phyloP scores from a whole-genome alignment of 2,113 vertebrate species.

The Lophura nycthemera region DNA sequence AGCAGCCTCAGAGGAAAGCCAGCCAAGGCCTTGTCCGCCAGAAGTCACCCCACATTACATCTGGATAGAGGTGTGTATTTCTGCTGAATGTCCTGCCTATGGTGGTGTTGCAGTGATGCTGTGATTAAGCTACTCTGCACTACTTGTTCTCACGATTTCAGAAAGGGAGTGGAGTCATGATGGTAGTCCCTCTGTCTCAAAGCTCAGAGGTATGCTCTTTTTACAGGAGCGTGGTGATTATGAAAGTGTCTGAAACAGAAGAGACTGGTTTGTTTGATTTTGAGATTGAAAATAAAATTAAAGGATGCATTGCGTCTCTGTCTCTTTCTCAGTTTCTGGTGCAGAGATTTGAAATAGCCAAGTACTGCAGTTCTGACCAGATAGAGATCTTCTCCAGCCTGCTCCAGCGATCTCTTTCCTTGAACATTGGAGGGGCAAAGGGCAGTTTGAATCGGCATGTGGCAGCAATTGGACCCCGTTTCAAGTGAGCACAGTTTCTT shows the following conservation, averaged over 20 bases:
- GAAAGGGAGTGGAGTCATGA: neutral
- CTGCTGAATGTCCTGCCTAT: fast-evolving
- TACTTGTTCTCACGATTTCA: neutral
- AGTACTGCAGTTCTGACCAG: slow-evolving; percentile 97
- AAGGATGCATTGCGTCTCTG: neutral
- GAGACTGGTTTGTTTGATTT: too few relatives aligned
- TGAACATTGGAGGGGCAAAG: slow-evolving; percentile 89
- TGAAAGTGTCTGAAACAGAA: neutral
- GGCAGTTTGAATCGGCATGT: slow-evolving; percentile 92
- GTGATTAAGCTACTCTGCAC: neutral
- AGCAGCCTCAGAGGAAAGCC: slow-evolving; percentile 94
- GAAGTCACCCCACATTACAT: slow-evolving; percentile 93
- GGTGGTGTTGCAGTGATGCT: neutral
- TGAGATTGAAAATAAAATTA: neutral
- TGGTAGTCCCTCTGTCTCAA: neutral
- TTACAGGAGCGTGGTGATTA: neutral
- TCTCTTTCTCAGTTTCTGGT: slow-evolving; percentile 87
- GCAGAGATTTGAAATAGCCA: slow-evolving; percentile 96
- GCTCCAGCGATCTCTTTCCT: slow-evolving; percentile 90
- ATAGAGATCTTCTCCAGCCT: slow-evolving; percentile 95
- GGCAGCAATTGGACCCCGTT: slow-evolving; percentile 92
- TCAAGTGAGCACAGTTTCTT: slow-evolving; percentile 80
- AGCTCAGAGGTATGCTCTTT: neutral
- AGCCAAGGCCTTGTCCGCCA: slow-evolving; percentile 89
- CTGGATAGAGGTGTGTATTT: slow-evolving; percentile 91